Evolutionary conservation across 1,140 invertebrate genomes (phyloP), one percentile per base, ranked within the genome.

Genomic region (Penaeus vannamei): DNA sequence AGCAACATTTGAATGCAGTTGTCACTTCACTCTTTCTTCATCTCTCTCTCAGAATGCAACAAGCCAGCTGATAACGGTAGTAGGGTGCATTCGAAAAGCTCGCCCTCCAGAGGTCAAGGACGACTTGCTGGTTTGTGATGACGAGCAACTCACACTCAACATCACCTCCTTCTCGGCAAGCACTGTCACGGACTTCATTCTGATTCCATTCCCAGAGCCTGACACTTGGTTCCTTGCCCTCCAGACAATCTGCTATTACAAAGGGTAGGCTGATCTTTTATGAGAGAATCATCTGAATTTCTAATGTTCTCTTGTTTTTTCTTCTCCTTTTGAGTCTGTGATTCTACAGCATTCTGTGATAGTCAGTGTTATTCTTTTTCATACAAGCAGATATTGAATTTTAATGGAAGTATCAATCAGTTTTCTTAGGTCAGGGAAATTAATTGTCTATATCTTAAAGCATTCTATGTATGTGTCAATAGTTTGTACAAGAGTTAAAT

Each of bases 191-290:
- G 90, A 91, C 53, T 93, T 90, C 79, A 92, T 96, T 17, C 94
- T 96, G 89, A 95, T 97, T 22, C 96, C 96, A 2, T 97, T 95
- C 92, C 96, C 96, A 0, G 96, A 97, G 92, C 94, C 95, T 23
- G 96, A 96, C 0, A 92, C 93, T 23, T 97, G 96, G 96, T 97
- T 96, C 87, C 80, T 93, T 20, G 92, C 92, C 29, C 84, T 93
- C 26, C 89, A 92, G 76, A 90, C 91, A 32, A 77, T 87, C 42
- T 93, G 93, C 89, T 92, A 89, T 66, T 80, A 90, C 42, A 62
- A 86, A 61, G 90, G 90, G 87, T 84, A 46, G 86, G 80, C 60
- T 64, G 7, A 32, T 17, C 4, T 79, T 61, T 19, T 84, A 29
- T 62, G 5, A 60, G 12, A 10, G 53, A 10, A 12, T 2, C 53